Base-by-base conservation (phyloP, 2,113 vertebrate genomes). In the Pomatorhinus ruficollis region DNA sequence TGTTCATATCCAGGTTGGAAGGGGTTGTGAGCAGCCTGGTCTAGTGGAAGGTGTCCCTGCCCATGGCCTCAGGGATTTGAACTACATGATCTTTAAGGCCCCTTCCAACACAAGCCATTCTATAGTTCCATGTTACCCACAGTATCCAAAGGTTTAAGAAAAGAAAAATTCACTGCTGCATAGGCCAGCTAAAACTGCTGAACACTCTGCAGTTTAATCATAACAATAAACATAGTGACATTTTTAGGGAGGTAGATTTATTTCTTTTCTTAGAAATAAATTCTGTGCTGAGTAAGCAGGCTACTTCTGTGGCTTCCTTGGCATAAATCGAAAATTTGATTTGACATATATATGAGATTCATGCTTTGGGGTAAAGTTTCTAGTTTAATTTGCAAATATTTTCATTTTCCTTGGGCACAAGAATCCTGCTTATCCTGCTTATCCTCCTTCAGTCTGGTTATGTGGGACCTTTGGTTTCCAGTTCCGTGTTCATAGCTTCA, bases 211-310 rank as follows among this genome's bases (percentile, higher is more conserved):
- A 86, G 71, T 92, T 93, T 77, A 69, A 80, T 87, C 88, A 71
- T 71, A 90, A 93, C 40, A 85, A 45, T 91, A 95, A 96, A 91
- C 82, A 90, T 2, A 24, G 79, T 93, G 79, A 88, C 79, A 47
- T 96, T 93, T 94, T 87, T 90, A 91, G 71, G 49, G 68, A 93
- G 44, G 28, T 92, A 72, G 82, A 81, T 95, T 95, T 91, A 93
- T 89, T 91, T 81, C 14, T 83, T 83, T 81, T 80, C 87, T 63
- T 71, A 83, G 25, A 89, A 93, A 60, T 94, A 70, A 84, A 79
- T 75, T 81, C 78, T 57, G 31, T 81, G 92, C 76, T 92, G 92
- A 84, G 39, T 84, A 89, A 96, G 60, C 90, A 87, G n/a, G 27
- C 65, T 68, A 42, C 47, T 71, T 90, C 39, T 86, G 28, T 88